phyloP scores from a whole-genome alignment of 2,797 vertebrate genomes.

The Coccyzus lansbergi region DNA sequence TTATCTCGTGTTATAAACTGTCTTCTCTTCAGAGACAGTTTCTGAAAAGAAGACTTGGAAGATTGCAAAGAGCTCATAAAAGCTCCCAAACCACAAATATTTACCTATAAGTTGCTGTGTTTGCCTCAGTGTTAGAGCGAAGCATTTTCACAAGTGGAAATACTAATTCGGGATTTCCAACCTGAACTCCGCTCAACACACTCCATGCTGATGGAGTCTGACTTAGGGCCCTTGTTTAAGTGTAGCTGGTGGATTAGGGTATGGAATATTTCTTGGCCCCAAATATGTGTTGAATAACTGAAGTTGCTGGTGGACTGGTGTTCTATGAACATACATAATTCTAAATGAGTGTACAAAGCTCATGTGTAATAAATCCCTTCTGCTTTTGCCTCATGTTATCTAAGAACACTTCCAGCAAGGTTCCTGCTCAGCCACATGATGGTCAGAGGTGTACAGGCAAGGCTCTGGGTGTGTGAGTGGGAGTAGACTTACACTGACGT shows the following conservation, averaged over 20 bases:
- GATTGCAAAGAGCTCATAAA: not conserved
- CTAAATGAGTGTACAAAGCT: not conserved
- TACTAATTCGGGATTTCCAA: not conserved
- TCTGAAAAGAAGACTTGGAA: not conserved
- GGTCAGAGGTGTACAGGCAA: not conserved
- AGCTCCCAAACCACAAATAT: not conserved
- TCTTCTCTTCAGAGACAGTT: not conserved
- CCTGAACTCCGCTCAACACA: not conserved
- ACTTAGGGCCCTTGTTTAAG: not conserved
- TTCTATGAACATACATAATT: rapidly evolving
- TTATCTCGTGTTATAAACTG: not conserved
- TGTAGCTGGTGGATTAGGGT: not conserved
- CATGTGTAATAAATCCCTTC: not conserved
- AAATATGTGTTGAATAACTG: not conserved
- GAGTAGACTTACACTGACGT: not conserved
- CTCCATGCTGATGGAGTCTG: not conserved
- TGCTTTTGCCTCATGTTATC: not conserved
- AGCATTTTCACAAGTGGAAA: not conserved
- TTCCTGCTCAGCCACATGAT: not conserved
- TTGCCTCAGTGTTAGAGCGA: not conserved
- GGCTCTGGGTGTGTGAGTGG: not conserved
- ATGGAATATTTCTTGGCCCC: not conserved
- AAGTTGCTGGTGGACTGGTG: not conserved
- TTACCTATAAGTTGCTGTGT: not conserved
- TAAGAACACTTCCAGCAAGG: not conserved